Base-by-base conservation (phyloP, 1,140 invertebrate genomes). In the Euglossa dilemma region DNA sequence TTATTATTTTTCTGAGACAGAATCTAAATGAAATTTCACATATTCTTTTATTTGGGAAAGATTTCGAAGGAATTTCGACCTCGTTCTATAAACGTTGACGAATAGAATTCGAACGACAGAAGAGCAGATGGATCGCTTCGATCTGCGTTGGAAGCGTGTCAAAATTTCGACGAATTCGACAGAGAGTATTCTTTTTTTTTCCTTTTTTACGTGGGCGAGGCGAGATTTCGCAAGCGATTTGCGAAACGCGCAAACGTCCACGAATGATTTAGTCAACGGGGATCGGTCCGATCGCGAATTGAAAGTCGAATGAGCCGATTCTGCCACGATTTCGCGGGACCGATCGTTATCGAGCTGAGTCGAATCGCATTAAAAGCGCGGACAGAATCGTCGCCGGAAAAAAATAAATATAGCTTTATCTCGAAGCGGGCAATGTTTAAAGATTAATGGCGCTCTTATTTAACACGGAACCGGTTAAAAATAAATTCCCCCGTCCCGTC, bases 181-280 rank as follows among this genome's bases (percentile, higher is more conserved):
- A 52, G 56, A 61, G 57, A 61, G 36, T n/a, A 59, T 43, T 54
- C 64, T 76, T 77, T 81, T 81, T 54, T 36, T 64, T 4, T 4
- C 36, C 72, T 77, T 81, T 81, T 54, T 36, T 64, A 52, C 28
- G 76, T 47, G 84, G 81, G 61, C 63, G 56, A 63, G 9, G 4
- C 1, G 56, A 57, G 57, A 63, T 86, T 85, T 72, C 63, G 50
- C 76, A 78, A 83, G 67, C 23, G 77, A 73, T 86, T 78, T 76
- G 61, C 73, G 79, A 87, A 77, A 56, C 67, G 12, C 25, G n/a
- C 45, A 5, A 66, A 6, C n/a, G 45, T 82, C 57, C 61, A 54
- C 5, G 56, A 50, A n/a, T 11, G 67, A 79, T 61, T 61, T 61
- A 50, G 25, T 56, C 45, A 28, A 25, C 36, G 56, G 9, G 25